These are phyloP conservation scores for Sinella curviseta DNA, from an alignment of 1,140 invertebrate species.

Conservation along the genomic window DNA sequence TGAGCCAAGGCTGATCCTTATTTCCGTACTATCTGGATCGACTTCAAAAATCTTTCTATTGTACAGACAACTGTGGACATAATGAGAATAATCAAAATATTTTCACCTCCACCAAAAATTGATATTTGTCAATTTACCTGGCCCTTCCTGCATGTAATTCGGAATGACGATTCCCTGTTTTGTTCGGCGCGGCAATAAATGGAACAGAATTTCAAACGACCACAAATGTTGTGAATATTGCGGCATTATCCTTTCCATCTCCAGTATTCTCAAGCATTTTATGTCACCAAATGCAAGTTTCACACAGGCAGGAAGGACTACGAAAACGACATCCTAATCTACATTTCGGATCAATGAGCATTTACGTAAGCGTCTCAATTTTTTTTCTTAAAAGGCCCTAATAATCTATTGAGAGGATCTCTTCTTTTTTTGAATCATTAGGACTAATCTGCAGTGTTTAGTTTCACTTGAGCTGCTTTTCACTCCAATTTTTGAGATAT, in stretches of 20 bases:
- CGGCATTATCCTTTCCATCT: no score
- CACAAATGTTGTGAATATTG: no score
- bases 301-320: background rate
- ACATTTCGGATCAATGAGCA: background rate
- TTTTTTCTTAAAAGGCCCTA: background rate
- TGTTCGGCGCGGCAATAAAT: no score
- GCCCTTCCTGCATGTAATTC: no score
- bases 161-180: no score
- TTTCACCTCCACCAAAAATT: no score
- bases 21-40: conserved; percentile 3
- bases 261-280: no score
- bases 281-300: no score
- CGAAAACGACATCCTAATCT: background rate
- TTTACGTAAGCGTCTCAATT: background rate
- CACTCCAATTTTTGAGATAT: background rate
- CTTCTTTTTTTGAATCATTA: background rate
- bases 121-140: no score
- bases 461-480: conserved; percentile 6
- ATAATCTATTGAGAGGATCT: background rate
- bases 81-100: background rate
- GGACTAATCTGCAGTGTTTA: background rate
- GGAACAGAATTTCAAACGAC: no score
- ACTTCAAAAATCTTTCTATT: background rate
- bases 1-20: background rate
- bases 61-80: background rate